Base-by-base conservation (phyloP, 2,888 invertebrate genomes). In the Troides oblongomaculatus region DNA sequence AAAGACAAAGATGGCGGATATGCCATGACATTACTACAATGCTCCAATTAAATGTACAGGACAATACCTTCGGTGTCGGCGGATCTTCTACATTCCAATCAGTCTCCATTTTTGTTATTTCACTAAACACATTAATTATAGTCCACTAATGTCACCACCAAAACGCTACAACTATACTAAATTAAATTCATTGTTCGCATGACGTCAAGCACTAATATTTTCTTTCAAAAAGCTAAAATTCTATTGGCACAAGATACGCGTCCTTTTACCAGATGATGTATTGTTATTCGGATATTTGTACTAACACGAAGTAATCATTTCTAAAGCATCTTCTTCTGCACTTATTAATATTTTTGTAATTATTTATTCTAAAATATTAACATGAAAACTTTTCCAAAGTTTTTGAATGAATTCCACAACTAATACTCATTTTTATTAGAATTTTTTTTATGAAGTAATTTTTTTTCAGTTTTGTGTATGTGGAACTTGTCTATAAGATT, bases 71-170 rank as follows among this genome's bases (percentile, higher is more conserved):
- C 71, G 90, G 89, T 77, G 89, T 87, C 82, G 89, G 85, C 74
- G 88, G 87, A 74, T 97, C 97, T 93, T 97, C 97, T 93, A 96
- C 95, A 92, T 96, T 95, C 94, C 96, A 96, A 94, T 97, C 97
- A 93, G 96, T 97, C 95, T 97, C 97, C 97, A 97, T 97, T 95
- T 96, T 96, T 93, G 95, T 94, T 95, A 96, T 95, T 89, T 89
- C 91, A 91, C 90, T 84, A 89, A 87, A 85, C 86, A 89, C 93
- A 92, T 91, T 81, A 90, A 92, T 88, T 83, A 78, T 80, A 81
- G 82, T 90, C 81, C 85, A 88, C 84, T 83, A 79, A 81, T 79
- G 85, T 85, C 87, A 84, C 83, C 86, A 85, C 83, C 77, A 84
- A 85, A 88, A 84, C 81, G 81, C 85, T 87, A 85, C 80, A 84